Evolutionary conservation across 2,888 invertebrate genomes (phyloP).

Genomic region (Ditula angustiorana): DNA sequence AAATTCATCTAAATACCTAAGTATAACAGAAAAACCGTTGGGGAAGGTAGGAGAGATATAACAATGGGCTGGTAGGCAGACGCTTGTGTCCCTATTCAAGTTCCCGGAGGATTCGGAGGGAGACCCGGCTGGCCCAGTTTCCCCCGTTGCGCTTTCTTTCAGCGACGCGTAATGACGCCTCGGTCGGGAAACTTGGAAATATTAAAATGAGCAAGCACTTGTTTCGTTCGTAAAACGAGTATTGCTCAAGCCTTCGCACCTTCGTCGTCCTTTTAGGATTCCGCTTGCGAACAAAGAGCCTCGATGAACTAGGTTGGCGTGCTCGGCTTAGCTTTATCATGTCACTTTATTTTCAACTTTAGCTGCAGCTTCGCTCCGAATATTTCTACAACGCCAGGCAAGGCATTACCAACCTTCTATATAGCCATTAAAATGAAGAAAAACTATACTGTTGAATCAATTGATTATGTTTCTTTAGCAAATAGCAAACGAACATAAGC

Average conservation of each 20-base stretch:
- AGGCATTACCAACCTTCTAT: too few relatives aligned
- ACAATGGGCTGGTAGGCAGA: constrained; percentile 66
- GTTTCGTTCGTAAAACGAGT: constrained; percentile 76
- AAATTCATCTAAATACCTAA: constrained; percentile 53
- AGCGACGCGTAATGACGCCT: constrained; percentile 75
- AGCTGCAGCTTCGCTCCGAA: neutral
- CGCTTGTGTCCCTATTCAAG: constrained; percentile 43
- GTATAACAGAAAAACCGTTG: constrained; percentile 49
- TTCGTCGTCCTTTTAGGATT: constrained; percentile 58
- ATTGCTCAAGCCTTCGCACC: constrained; percentile 74
- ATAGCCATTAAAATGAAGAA: too few relatives aligned
- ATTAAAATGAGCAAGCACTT: constrained; percentile 85
- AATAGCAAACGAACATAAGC: neutral
- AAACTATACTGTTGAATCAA: neutral
- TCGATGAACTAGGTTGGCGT: constrained; percentile 43
- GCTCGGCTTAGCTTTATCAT: constrained; percentile 28
- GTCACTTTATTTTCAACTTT: constrained; percentile 21
- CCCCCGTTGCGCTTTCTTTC: constrained; percentile 70
- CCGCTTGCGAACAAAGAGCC: constrained; percentile 49
- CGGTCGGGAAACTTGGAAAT: constrained; percentile 75
- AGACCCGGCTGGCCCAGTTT: constrained; percentile 72
- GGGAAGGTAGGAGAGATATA: constrained; percentile 66
- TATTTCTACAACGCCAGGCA: neutral
- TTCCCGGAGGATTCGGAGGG: constrained; percentile 66
- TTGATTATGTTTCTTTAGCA: neutral